Evolutionary conservation across 2,888 invertebrate genomes (phyloP), one percentile per base, ranked within the genome.

Genomic region (Rhamphomyia laevipes): DNA sequence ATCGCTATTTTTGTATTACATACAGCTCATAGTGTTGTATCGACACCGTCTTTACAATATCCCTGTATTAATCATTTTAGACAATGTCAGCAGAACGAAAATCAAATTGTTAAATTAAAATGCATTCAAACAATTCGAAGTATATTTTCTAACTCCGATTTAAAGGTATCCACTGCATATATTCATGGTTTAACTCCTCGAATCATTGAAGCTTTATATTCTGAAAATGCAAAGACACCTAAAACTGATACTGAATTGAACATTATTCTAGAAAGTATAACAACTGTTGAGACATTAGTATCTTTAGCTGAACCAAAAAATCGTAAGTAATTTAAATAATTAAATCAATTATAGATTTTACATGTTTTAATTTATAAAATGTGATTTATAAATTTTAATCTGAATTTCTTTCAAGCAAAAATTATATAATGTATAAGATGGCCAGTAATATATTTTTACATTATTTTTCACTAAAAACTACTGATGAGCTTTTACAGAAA

Each of bases 21-120:
- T 58, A 86, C 91, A 9, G 84, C 88, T 2, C 77, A 84, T 1
- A 77, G 82, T 57, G 84, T 87, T 12, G 80, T 86, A 12, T 76
- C 79, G 30, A 82, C 86, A 31, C 86, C 89, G 12, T 85, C 88
- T 59, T 72, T 95, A 47, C 86, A 90, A 66, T 90, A 88, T 68
- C 91, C 92, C 1, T 91, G 91, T 64, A 87, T 95, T 60, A 90
- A 93, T 73, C 86, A 93, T 64, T 93, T 93, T 71, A 77, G 88
- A 35, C 87, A 89, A 62, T 87, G 90, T 59, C 74, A 89, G 47
- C 81, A 82, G 61, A 80, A 77, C 51, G 74, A 77, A 40, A 78
- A 81, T 64, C 70, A 76, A 53, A 69, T 74, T 78, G 80, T 89
- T 0, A 80, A 81, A 61, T 68, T 86, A 48, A 86, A 86, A 64